Evolutionary conservation across 2,797 vertebrate genomes (phyloP).

Genomic region (Champsocephalus gunnari): DNA sequence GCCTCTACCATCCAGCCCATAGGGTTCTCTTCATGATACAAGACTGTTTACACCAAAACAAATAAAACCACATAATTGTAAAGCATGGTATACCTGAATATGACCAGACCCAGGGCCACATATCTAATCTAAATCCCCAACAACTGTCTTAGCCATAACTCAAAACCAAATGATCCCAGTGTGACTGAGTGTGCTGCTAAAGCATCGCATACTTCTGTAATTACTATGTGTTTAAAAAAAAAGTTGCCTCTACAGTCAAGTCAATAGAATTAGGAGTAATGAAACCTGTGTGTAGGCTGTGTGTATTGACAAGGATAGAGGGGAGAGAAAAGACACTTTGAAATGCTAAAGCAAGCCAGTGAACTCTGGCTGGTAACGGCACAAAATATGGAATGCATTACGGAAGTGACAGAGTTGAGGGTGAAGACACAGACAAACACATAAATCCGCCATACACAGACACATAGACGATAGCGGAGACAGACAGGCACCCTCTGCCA

Average conservation of each 20-base stretch:
- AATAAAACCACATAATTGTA: constrained; percentile 67
- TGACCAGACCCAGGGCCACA: constrained; percentile 33
- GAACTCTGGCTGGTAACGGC: constrained; percentile 66
- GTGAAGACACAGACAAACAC: constrained; percentile 85
- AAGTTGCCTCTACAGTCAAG: constrained; percentile 52
- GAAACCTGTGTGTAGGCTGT: constrained; percentile 17
- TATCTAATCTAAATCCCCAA: constrained; percentile 58
- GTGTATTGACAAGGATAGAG: constrained; percentile 49
- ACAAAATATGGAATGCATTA: constrained; percentile 84
- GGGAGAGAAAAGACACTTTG: constrained; percentile 44
- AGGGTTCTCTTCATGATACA: constrained; percentile 44
- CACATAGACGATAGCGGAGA: constrained; percentile 74
- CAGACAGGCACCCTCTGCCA: constrained; percentile 80
- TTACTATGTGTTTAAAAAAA: constrained; percentile 69
- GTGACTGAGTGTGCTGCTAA: constrained; percentile 60
- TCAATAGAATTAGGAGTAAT: constrained; percentile 54
- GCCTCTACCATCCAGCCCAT: constrained; percentile 33
- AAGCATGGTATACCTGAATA: constrained; percentile 62
- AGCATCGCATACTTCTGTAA: constrained; percentile 73
- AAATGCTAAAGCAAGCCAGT: constrained; percentile 37
- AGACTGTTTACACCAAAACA: constrained; percentile 64
- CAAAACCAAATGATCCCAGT: constrained; percentile 58
- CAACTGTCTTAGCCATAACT: constrained; percentile 52
- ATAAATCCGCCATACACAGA: constrained; percentile 83
- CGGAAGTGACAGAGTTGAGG: constrained; percentile 81